A percentile compares a stretch with the other conserved stretches of the same genome.
Evolutionary conservation across 2,888 invertebrate genomes (phyloP).

Genomic region (Cryptocheilus praepositus): DNA sequence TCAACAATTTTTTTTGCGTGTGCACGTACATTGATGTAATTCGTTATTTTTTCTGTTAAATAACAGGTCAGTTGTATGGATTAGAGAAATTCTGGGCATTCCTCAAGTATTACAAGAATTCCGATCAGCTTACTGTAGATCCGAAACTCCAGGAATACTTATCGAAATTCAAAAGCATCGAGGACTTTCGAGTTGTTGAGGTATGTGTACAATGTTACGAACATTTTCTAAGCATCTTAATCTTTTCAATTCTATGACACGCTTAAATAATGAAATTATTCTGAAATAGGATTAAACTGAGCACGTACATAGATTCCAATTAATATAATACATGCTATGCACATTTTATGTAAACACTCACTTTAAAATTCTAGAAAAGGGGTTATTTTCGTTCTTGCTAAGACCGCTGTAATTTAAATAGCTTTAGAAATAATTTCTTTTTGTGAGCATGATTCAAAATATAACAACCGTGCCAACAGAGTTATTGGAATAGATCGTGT

Average conservation of each 20-base stretch:
- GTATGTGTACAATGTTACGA: conserved; percentile 71
- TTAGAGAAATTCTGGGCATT: conserved; percentile 99
- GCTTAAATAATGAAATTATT: no score
- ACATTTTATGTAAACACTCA: no score
- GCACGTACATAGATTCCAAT: no score
- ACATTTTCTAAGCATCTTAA: conserved; percentile 4
- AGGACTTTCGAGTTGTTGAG: conserved; percentile 91
- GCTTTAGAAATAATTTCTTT: no score
- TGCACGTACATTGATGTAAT: neutral
- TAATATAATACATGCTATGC: no score
- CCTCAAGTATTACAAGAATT: conserved; percentile 95
- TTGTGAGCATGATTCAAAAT: no score
- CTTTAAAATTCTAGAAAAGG: no score
- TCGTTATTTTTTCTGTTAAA: conserved; percentile 8
- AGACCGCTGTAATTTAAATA: no score
- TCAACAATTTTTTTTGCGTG: conserved; percentile 15
- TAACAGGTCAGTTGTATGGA: conserved; percentile 94
- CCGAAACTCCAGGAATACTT: conserved; percentile 84
- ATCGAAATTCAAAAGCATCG: conserved; percentile 88
- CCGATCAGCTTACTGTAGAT: conserved; percentile 84
- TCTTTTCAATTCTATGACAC: neutral
- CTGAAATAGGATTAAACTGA: no score
- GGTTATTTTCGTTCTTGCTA: no score
- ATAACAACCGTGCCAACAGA: no score
- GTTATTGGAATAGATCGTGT: no score